These are phyloP conservation scores for Alectoris magna DNA, from an alignment of 2,797 vertebrate genomes.

Conservation along the genomic window DNA sequence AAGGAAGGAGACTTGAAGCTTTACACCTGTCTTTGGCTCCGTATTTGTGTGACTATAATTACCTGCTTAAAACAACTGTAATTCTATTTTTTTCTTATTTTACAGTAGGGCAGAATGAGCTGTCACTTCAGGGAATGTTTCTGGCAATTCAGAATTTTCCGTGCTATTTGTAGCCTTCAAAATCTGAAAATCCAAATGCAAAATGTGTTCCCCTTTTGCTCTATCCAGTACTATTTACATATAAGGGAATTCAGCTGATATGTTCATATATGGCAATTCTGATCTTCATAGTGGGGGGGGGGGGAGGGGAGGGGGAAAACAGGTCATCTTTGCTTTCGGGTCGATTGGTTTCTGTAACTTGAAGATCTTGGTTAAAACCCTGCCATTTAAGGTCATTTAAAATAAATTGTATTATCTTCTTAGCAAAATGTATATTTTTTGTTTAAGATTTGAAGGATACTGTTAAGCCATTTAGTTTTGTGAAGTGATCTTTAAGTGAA, in stretches of 20 bases:
- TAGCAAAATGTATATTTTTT: neutral
- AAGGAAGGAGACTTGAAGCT: neutral
- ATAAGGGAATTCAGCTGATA: neutral
- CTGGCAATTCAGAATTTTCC: neutral
- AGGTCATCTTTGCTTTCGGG: neutral
- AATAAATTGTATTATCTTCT: neutral
- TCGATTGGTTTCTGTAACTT: neutral
- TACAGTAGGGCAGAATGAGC: neutral
- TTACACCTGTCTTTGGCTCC: neutral
- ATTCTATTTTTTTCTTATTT: neutral
- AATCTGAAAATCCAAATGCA: neutral
- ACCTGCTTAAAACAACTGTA: no score
- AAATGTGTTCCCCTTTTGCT: neutral
- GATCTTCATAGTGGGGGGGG: neutral
- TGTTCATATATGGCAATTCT: neutral
- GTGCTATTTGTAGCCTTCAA: neutral
- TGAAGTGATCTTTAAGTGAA: neutral
- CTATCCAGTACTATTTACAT: neutral
- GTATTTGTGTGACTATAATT: neutral
- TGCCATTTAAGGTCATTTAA: neutral
- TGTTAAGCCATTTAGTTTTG: fast-evolving
- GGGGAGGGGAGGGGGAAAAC: no score
- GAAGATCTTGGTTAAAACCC: neutral
- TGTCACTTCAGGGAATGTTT: neutral
- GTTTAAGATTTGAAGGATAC: neutral